Base-by-base conservation (phyloP, 1,140 invertebrate species). In the Atopsyche davidsoni region DNA sequence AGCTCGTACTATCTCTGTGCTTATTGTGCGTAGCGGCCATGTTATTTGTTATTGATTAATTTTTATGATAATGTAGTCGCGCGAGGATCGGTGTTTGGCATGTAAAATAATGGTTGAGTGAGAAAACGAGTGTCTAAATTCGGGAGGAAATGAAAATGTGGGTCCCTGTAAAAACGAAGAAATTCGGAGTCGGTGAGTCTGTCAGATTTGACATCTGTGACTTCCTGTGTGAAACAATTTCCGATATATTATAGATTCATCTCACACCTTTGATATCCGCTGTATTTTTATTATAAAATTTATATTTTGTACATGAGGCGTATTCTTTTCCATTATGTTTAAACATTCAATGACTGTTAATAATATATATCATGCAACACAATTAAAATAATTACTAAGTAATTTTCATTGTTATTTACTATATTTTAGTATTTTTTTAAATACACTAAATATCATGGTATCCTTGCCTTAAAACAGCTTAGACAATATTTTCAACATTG, bases 181-280 rank as follows among this genome's bases (percentile, higher is more conserved):
- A 46, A 34, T 51, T 32, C 23, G 55, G 50, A 39, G 55, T 58
- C 51, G 55, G 55, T 58, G 40, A 58, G 55, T 50, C 32, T 54
- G 35, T 21, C 32, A 38, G 31, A 39, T 44, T 43, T 43, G 41
- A 55, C 46, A 47, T 28, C n/a, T 28, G 24, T 6, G 6, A 6
- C n/a, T 49, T 49, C 46, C 46, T 49, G 46, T 42, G 38, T 49
- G 18, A 34, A 21, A 41, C 46, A 41, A 49, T 42, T 41, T 49
- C 46, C 46, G 46, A 49, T 49, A 41, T 49, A 49, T 49, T 49
- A 46, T 49, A 49, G 46, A 49, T 49, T 49, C 46, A 49, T 49
- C 46, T 49, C 46, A 16, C 36, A 49, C 23, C 11, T 32, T 41
- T 34, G 17, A 41, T 39, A 49, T 49, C 46, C 46, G 36, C 34